Base-by-base conservation (phyloP, 2,888 invertebrate species). In the Megalurothrips usitatus region DNA sequence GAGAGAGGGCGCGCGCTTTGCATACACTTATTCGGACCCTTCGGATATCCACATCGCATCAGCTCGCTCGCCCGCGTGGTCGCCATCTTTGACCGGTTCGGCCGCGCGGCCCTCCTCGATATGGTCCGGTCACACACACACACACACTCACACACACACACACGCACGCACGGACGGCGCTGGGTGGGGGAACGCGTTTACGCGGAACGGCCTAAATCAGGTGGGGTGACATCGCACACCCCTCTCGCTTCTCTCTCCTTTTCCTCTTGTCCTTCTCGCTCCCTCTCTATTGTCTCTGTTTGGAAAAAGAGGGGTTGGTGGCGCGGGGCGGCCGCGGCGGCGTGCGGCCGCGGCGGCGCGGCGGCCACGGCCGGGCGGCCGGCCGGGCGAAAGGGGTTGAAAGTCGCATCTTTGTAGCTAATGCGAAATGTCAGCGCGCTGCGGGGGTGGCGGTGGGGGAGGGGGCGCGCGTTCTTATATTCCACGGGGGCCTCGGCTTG, bases 401-500 rank as follows among this genome's bases (percentile, higher is more conserved):
- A 75, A 75, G 68, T 75, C 68, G 68, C 68, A 75, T 75, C 68
- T 75, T 75, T 75, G 68, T 75, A 75, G 68, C 68, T 75, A 75
- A 75, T 75, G 68, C 68, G 12, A 75, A 75, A 75, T 75, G 68
- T 75, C 68, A 75, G 23, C 68, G 68, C 12, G 68, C 14, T 4
- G 34, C 9, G 68, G 68, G 68, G 68, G 68, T 23, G 12, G 68
- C 9, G 3, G 68, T 4, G 23, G 23, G n/a, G 14, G 68, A 6
- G 11, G 23, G 68, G 68, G 68, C 23, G 23, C 23, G 19, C 58
- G 58, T 58, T 58, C 58, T 58, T 58, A 26, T 75, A 23, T 75
- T 75, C 68, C 68, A 26, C 68, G 68, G 12, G 68, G 23, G 68
- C 23, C 23, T 75, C 68, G 58, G 58, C 19, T 58, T 58, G 17